These are phyloP conservation scores for Holotrichia oblita DNA, from an alignment of 1,140 invertebrate species.

Conservation along the genomic window DNA sequence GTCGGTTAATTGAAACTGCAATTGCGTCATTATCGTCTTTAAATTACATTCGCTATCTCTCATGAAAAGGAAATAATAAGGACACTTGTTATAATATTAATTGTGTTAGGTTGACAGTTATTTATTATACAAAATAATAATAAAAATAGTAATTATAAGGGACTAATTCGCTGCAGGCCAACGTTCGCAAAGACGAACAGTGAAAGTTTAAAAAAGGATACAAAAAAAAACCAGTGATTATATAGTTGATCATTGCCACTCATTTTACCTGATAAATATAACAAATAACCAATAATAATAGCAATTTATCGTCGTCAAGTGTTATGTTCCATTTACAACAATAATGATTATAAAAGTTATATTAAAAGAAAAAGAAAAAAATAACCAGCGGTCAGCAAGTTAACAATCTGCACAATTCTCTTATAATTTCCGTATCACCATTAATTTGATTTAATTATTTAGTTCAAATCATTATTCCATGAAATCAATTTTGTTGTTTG, in stretches of 20 bases:
- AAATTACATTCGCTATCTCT: constrained; percentile 19
- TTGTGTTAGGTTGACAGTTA: constrained; percentile 59
- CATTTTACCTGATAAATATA: constrained; percentile 54
- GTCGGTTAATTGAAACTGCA: not conserved
- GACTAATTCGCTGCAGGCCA: constrained; percentile 53
- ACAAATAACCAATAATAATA: constrained; percentile 15
- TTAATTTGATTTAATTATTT: constrained; percentile 47
- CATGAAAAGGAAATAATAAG: constrained; percentile 35
- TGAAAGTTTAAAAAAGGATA: constrained; percentile 50
- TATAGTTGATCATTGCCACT: constrained; percentile 50
- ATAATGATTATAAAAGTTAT: constrained; percentile 19
- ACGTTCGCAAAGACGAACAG: constrained; percentile 58
- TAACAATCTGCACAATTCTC: constrained; percentile 58
- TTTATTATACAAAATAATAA: constrained; percentile 40
- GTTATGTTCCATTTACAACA: constrained; percentile 51
- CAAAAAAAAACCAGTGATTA: constrained; percentile 50
- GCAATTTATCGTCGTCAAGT: constrained; percentile 55
- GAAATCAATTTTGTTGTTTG: not conserved
- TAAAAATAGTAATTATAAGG: constrained; percentile 41
- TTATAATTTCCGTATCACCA: not conserved
- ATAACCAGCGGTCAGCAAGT: constrained; percentile 59
- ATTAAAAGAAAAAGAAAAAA: not conserved
- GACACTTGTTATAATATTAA: constrained; percentile 52
- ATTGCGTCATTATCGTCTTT: constrained; percentile 22
- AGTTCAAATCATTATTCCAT: constrained; percentile 40